Base-by-base conservation (phyloP, 2,888 invertebrate genomes). In the Escarpia spicata region DNA sequence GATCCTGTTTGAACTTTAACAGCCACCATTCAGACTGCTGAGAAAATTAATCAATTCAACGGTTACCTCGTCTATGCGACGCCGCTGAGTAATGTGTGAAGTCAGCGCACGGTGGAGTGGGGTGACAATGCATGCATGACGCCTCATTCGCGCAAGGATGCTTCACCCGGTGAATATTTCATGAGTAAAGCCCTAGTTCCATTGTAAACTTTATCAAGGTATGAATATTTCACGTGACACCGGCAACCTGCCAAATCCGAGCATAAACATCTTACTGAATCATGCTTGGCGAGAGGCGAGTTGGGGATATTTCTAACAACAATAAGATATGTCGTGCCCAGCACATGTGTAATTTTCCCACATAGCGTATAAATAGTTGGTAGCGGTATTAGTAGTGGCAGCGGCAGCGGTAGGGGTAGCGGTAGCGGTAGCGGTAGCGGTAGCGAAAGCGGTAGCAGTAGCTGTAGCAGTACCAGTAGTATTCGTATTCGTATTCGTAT, bases 381-480 rank as follows among this genome's bases (percentile, higher is more conserved):
- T 92, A 92, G 10, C 52, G 52, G 43, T 92, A 58, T 3, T 19
- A 75, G 60, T 60, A 92, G 60, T 75, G 52, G 60, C 19, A 92
- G 60, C 52, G 52, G 60, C 19, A 92, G 60, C 52, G 52, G 60
- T 60, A 92, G 60, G 2, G 52, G 60, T 60, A 92, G 60, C 52
- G 52, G 60, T 60, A 58, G 2, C 2, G 3, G 60, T 89, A 92
- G 60, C 3, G 52, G 60, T 3, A 92, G 60, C 52, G 52, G 60
- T 75, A 92, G 60, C 52, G 52, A 15, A 6, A 92, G 60, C 52
- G 52, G 60, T 75, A 92, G 60, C 52, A 92, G 60, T 75, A 92
- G 60, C 52, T 75, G 60, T 75, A 92, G 60, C 52, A 92, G 60
- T 75, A 92, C 75, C 44, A 92, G 60, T 75, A 92, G 60, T 92